Evolutionary conservation across 1,140 invertebrate species (phyloP), one percentile per base, ranked within the genome.

Genomic region (Scylla paramamosain): DNA sequence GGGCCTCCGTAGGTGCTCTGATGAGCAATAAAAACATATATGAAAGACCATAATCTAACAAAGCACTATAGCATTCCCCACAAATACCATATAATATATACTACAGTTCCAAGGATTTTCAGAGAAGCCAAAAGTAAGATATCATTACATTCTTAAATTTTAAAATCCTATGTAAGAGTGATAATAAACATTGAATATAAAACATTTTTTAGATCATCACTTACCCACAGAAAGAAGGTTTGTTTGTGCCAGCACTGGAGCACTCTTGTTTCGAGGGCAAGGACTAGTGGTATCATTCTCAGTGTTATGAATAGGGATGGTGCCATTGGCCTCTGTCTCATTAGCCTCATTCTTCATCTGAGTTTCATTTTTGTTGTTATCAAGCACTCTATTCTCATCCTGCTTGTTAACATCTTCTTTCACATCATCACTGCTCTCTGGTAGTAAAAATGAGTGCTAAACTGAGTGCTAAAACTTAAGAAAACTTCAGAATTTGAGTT

Each of bases 281-380:
- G 45, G 32, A 31, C 20, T n/a, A 0, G 25, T 86, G 25, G n/a
- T 0, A 45, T 10, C 20, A 39, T 7, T 7, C n/a, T 0, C 29
- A 48, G 31, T 0, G 20, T 12, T 12, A n/a, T 77, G 2, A 77
- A n/a, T 25, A n/a, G 67, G 67, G 67, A 77, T n/a, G 67, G 67
- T 89, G 83, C 91, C 91, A 29, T 91, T 87, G 16, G 52, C 29
- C 14, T 87, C 89, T 12, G 12, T 12, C 67, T 39, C 31, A 20
- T 91, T 95, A 20, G 20, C 39, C 32, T 48, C 39, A 8, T 87
- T 91, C 52, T 94, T 95, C 20, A 94, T 45, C 32, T 52, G 48
- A 0, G 95, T 95, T 91, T 95, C 95, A 77, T 95, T 95, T 59
- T 95, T 95, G 93, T 95, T 95, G 88, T 95, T 32, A 86, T 95